phyloP scores from a whole-genome alignment of 1,140 invertebrate species.

The Telenomus remus region DNA sequence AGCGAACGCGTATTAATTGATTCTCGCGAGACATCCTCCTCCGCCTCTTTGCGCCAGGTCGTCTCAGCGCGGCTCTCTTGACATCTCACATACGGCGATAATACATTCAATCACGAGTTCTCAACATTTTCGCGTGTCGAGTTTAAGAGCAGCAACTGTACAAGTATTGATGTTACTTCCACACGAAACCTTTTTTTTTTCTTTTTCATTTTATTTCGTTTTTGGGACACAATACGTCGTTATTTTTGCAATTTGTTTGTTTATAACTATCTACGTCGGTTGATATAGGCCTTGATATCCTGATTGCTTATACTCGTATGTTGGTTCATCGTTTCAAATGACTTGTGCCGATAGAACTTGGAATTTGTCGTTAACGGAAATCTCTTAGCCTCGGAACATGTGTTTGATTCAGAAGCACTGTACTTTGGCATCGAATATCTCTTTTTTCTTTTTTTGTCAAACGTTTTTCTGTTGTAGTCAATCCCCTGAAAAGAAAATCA shows the following conservation, averaged over 20 bases:
- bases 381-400: slow-evolving; percentile 21
- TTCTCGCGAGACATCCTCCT: slow-evolving; percentile 55
- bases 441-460: slow-evolving; percentile 1
- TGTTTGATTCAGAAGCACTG: neutral
- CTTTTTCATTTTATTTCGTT: slow-evolving; percentile 4
- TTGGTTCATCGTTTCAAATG: too few species aligned
- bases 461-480: too few species aligned
- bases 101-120: slow-evolving; percentile 56
- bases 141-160: neutral
- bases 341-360: too few species aligned
- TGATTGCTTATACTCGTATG: too few species aligned
- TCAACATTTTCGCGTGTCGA: slow-evolving; percentile 35
- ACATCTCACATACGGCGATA: slow-evolving; percentile 53
- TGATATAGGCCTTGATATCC: too few species aligned
- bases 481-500: too few species aligned
- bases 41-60: slow-evolving; percentile 43
- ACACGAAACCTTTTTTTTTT: slow-evolving; percentile 18
- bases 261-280: too few species aligned
- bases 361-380: too few species aligned
- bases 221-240: neutral
- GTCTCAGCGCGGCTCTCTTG: slow-evolving; percentile 29
- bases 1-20: slow-evolving; percentile 73
- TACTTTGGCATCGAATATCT: neutral
- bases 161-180: slow-evolving; percentile 19
- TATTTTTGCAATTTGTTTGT: too few species aligned